A percentile compares a stretch with the other conserved stretches of the same genome.
phyloP scores from a whole-genome alignment of 1,140 invertebrate species.

The Sminthurides bifidus region DNA sequence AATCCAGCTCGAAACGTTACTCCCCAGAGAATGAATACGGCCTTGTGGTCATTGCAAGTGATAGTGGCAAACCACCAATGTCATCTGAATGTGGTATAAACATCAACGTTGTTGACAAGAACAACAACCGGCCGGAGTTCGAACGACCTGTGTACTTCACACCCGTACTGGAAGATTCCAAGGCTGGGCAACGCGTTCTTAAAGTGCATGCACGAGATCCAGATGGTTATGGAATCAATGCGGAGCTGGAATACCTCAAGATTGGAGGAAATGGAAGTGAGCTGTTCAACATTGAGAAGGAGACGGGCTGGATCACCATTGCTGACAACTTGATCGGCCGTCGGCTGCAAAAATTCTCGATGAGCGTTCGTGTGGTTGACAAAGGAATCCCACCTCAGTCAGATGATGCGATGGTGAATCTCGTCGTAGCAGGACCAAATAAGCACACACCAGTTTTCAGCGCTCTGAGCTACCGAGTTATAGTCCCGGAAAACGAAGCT shows the following conservation, averaged over 20 bases:
- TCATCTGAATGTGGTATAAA: slow-evolving; percentile 68
- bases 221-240: slow-evolving; percentile 70
- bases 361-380: slow-evolving; percentile 56
- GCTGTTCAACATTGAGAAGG: slow-evolving; percentile 62
- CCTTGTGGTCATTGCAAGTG: slow-evolving; percentile 66
- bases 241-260: slow-evolving; percentile 70
- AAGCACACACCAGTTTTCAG: slow-evolving; percentile 65
- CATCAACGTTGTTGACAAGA: slow-evolving; percentile 80
- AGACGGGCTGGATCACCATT: slow-evolving; percentile 66
- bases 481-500: slow-evolving; percentile 80
- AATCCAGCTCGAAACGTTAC: slow-evolving; percentile 50
- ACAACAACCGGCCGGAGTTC: slow-evolving; percentile 77
- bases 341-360: slow-evolving; percentile 43
- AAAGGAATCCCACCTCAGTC: slow-evolving; percentile 71
- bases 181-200: slow-evolving; percentile 50
- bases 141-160: slow-evolving; percentile 58
- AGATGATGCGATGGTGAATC: slow-evolving; percentile 55
- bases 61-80: slow-evolving; percentile 85
- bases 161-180: slow-evolving; percentile 65
- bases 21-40: slow-evolving; percentile 80
- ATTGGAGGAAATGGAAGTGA: slow-evolving; percentile 62
- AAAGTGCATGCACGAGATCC: slow-evolving; percentile 63
- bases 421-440: slow-evolving; percentile 79
- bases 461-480: slow-evolving; percentile 71
- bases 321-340: slow-evolving; percentile 46